Conservation (phyloP, 2,797 vertebrate genomes). For the Hapalemur alaotrensis region DNA sequence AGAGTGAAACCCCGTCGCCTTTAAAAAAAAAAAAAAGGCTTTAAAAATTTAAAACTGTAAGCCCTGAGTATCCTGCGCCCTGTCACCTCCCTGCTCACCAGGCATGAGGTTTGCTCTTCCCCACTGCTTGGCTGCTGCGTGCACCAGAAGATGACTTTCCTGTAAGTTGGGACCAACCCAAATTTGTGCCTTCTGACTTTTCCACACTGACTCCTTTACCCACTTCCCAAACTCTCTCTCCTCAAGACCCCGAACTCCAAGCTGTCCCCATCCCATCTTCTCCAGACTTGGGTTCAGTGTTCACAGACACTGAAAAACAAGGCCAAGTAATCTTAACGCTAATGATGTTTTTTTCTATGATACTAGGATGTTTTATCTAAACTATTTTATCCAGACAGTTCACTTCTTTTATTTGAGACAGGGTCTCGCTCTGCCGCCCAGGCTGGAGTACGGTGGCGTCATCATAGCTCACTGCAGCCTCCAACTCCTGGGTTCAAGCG, state of each 20-base stretch:
- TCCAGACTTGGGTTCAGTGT: background rate
- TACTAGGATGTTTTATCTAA: background rate
- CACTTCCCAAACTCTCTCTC: background rate
- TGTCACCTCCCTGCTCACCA: background rate
- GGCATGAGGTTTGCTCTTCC: background rate
- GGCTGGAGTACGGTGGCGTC: too few relatives aligned
- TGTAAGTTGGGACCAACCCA: background rate
- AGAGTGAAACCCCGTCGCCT: too few relatives aligned
- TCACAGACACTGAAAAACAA: background rate
- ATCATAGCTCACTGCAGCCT: too few relatives aligned
- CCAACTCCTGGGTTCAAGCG: too few relatives aligned
- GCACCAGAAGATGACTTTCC: background rate
- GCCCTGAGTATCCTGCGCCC: too few relatives aligned
- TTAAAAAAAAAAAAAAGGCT: too few relatives aligned
- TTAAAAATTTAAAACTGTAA: background rate
- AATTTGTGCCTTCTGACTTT: background rate
- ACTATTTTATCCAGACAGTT: background rate
- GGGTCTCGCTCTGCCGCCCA: too few relatives aligned
- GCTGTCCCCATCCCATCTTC: background rate
- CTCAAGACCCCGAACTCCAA: background rate
- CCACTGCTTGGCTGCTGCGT: background rate
- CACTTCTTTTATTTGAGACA: too few relatives aligned
- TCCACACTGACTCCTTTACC: background rate
- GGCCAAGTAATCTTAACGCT: background rate
- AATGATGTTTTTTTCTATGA: background rate